phyloP scores from a whole-genome alignment of 2,888 invertebrate genomes.

The Branchellion lobata region DNA sequence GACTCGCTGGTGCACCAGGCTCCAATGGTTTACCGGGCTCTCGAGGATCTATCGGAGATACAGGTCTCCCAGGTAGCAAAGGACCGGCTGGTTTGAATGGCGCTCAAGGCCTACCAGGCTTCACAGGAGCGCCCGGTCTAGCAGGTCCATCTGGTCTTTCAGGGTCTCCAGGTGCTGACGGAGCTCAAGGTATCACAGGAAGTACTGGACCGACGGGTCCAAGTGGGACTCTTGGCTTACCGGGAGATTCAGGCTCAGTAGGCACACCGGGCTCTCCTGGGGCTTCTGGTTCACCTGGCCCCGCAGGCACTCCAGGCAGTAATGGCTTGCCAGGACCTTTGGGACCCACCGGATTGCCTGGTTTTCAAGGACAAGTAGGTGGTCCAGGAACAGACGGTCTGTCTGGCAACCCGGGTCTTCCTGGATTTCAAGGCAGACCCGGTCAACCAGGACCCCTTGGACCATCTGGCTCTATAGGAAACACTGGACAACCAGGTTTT shows the following conservation, averaged over 20 bases:
- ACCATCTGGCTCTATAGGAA: constrained; percentile 33
- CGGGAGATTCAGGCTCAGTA: neutral
- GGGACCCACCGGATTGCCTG: constrained; percentile 35
- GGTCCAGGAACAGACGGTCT: neutral
- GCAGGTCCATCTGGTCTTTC: constrained; percentile 38
- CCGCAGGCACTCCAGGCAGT: constrained; percentile 41
- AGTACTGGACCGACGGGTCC: constrained; percentile 2
- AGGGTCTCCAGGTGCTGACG: constrained; percentile 15
- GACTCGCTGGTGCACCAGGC: constrained; percentile 13
- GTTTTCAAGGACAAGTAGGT: neutral
- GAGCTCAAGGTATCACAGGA: neutral
- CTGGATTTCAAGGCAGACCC: constrained; percentile 38
- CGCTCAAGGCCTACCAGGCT: constrained; percentile 23
- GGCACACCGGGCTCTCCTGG: constrained; percentile 16
- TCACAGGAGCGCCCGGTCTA: constrained; percentile 40
- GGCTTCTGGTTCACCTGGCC: constrained; percentile 34
- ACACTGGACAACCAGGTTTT: constrained; percentile 37
- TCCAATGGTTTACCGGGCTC: neutral
- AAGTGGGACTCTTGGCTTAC: neutral
- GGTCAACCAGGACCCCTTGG: constrained; percentile 44
- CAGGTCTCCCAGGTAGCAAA: constrained; percentile 12
- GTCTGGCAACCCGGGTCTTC: constrained; percentile 31
- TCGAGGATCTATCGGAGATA: constrained; percentile 22
- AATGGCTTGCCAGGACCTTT: constrained; percentile 13
- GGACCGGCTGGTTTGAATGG: constrained; percentile 18